Conservation (phyloP, 2,888 invertebrate species). For the Zaprionus obscuricornis region DNA sequence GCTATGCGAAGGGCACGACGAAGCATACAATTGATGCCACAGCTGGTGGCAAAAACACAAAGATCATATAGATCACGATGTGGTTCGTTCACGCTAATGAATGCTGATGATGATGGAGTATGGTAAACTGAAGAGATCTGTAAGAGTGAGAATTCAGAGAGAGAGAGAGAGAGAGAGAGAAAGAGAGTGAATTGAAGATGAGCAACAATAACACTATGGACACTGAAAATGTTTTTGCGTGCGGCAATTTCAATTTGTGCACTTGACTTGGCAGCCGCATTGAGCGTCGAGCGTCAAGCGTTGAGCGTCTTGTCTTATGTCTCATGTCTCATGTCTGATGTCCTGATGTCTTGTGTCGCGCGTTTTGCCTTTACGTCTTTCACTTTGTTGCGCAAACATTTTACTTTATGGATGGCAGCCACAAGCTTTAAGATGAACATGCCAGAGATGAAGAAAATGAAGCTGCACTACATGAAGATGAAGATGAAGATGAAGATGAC, state of each 20-base stretch:
- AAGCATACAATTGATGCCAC: slow-evolving; percentile 56
- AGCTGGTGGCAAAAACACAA: slow-evolving; percentile 29
- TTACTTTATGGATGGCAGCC: slow-evolving; percentile 57
- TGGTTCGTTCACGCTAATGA: slow-evolving; percentile 76
- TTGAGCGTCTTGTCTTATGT: slow-evolving; percentile 9
- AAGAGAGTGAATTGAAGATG: not conserved
- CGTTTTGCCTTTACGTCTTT: slow-evolving; percentile 47
- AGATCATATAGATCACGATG: slow-evolving; percentile 66
- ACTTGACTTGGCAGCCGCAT: slow-evolving; percentile 64
- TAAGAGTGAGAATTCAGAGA: not conserved
- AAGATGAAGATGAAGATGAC: too few species aligned
- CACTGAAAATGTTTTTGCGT: slow-evolving; percentile 74
- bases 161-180: not conserved
- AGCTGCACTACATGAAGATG: too few species aligned
- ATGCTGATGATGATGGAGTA: slow-evolving; percentile 70
- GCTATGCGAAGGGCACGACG: slow-evolving; percentile 19
- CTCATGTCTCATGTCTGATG: slow-evolving; percentile 8
- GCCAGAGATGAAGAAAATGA: too few species aligned
- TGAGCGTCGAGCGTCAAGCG: not conserved
- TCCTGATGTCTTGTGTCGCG: slow-evolving; percentile 13
- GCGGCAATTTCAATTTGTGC: slow-evolving; percentile 76
- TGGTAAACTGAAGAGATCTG: slow-evolving; percentile 11
- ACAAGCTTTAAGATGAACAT: slow-evolving; percentile 38
- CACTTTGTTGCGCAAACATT: slow-evolving; percentile 74
- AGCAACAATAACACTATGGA: too few species aligned